Evolutionary conservation across 1,140 invertebrate species (phyloP).

Genomic region (Pachyrhynchus sulphureomaculatus): DNA sequence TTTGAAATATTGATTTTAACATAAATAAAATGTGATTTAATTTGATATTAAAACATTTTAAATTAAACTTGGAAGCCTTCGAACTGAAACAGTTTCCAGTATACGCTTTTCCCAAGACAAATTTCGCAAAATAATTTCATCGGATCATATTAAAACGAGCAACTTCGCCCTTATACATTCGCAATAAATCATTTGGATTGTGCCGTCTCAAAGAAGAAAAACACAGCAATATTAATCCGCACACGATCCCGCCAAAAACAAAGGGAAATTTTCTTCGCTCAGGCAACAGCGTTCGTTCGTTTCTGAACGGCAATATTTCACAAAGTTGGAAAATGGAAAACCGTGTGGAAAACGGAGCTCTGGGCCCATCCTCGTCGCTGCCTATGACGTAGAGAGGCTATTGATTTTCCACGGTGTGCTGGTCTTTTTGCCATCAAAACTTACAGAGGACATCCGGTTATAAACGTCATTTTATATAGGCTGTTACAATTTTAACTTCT

Average conservation of each 20-base stretch:
- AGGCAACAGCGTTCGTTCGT: constrained; percentile 23
- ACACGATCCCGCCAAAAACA: constrained; percentile 26
- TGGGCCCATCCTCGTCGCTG: constrained; percentile 27
- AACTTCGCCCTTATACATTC: constrained; percentile 26
- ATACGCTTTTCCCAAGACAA: constrained; percentile 12
- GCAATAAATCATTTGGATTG: constrained; percentile 26
- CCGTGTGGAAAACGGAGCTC: constrained; percentile 29
- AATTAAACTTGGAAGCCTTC: neutral
- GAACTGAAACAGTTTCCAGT: constrained; percentile 1
- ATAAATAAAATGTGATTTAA: no score
- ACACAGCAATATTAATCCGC: constrained; percentile 31
- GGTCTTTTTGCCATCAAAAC: constrained; percentile 29
- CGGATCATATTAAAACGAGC: constrained; percentile 28
- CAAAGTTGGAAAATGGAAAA: constrained; percentile 33
- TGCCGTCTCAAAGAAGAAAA: constrained; percentile 22
- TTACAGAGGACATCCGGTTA: constrained; percentile 11
- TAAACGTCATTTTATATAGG: neutral
- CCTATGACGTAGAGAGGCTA: constrained; percentile 34
- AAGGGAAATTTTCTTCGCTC: constrained; percentile 31
- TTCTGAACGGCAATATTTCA: constrained; percentile 32
- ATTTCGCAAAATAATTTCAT: constrained; percentile 17
- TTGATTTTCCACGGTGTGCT: constrained; percentile 29
- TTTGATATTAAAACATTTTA: neutral
- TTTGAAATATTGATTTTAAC: no score
- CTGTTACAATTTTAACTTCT: no score